phyloP scores from a whole-genome alignment of 2,888 invertebrate species.

The Aleiodes alternator region DNA sequence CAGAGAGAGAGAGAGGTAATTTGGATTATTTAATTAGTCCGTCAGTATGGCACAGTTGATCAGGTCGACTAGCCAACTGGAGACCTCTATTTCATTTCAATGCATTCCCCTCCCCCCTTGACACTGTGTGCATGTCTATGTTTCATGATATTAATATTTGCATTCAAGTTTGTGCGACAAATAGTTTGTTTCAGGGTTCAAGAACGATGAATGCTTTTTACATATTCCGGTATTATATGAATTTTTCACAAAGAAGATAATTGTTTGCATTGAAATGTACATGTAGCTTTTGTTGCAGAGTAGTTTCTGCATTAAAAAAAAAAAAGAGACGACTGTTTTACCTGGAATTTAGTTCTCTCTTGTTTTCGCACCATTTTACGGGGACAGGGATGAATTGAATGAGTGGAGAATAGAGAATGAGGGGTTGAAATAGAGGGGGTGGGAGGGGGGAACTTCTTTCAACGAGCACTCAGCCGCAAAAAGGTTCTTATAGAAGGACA shows the following conservation, averaged over 20 bases:
- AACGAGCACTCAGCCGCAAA: constrained; percentile 39
- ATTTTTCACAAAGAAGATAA: neutral
- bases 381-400: constrained; percentile 6
- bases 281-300: constrained; percentile 4
- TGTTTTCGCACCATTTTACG: constrained; percentile 15
- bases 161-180: neutral
- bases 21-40: constrained; percentile 46
- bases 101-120: neutral
- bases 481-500: constrained; percentile 25
- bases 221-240: neutral
- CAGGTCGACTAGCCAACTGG: constrained; percentile 8
- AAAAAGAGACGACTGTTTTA: neutral
- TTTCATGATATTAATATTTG: neutral
- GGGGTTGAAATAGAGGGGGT: no score
- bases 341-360: neutral
- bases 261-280: neutral
- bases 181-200: neutral
- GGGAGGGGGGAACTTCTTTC: constrained; percentile 17
- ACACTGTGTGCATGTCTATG: neutral
- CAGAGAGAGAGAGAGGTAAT: constrained; percentile 19
- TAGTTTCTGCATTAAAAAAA: neutral
- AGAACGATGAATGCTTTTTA: neutral
- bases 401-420: constrained; percentile 5
- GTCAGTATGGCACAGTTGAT: constrained; percentile 40
- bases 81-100: constrained; percentile 21